Conservation (phyloP, 2,113 vertebrate species). For the Microcebus jonahi region DNA sequence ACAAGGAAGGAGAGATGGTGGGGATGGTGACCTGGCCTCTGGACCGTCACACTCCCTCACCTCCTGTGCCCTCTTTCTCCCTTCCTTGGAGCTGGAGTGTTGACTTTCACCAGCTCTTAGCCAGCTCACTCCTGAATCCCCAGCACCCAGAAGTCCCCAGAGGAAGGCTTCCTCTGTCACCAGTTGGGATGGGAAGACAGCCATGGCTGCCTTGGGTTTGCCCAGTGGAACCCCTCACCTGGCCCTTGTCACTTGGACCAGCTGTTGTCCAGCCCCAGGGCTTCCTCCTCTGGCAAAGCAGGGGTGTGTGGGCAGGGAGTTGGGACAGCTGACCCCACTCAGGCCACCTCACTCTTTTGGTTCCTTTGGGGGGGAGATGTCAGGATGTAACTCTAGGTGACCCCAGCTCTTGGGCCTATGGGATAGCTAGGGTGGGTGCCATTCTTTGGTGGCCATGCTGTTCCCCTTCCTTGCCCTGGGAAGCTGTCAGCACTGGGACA, state of each 20-base stretch:
- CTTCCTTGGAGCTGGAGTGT: constrained; percentile 40
- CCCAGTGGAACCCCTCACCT: neutral
- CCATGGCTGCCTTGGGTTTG: neutral
- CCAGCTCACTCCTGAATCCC: constrained; percentile 27
- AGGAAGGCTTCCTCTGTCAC: constrained; percentile 26
- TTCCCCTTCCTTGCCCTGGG: neutral
- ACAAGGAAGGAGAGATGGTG: neutral
- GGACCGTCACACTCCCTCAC: neutral
- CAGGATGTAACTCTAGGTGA: neutral
- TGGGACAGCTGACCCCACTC: neutral
- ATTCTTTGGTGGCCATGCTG: neutral
- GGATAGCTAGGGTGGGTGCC: neutral
- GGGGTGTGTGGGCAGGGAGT: neutral
- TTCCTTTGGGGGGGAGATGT: neutral
- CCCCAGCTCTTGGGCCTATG: neutral
- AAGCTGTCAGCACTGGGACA: neutral
- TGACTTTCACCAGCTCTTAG: constrained; percentile 42
- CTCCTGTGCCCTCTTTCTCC: neutral
- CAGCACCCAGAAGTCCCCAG: neutral
- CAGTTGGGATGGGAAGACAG: neutral
- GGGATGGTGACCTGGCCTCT: neutral
- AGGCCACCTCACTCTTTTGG: neutral
- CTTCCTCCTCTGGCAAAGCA: neutral
- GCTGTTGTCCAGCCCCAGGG: neutral
- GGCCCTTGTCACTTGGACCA: neutral